These are phyloP conservation scores for Leptopilina myrica DNA, from an alignment of 2,888 invertebrate genomes.

Conservation along the genomic window DNA sequence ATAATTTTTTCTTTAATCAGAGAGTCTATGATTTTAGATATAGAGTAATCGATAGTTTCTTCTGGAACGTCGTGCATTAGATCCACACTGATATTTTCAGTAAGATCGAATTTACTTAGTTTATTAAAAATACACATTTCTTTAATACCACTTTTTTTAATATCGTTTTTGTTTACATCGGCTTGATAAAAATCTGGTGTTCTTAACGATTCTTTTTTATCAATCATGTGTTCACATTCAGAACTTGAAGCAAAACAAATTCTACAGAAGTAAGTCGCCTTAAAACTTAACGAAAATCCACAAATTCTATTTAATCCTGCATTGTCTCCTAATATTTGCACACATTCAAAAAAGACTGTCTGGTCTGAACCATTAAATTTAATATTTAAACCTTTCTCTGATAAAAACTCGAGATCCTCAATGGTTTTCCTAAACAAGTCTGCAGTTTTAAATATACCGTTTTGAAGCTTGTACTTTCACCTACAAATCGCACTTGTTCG, in stretches of 20 bases:
- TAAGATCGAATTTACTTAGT: conserved; percentile 41
- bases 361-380: conserved; percentile 28
- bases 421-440: conserved; percentile 51
- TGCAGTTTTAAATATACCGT: conserved; percentile 50
- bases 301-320: conserved; percentile 44
- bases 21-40: conserved; percentile 9
- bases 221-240: conserved; percentile 50
- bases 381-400: conserved; percentile 48
- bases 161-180: conserved; percentile 45
- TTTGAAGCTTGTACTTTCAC: too few relatives aligned
- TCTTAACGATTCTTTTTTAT: conserved; percentile 48
- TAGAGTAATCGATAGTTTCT: conserved; percentile 23
- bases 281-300: conserved; percentile 49
- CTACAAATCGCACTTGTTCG: too few relatives aligned
- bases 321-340: conserved; percentile 53
- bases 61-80: conserved; percentile 28
- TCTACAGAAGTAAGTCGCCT: conserved; percentile 51
- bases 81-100: conserved; percentile 34
- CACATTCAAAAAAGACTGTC: conserved; percentile 51
- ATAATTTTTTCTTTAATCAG: conserved; percentile 10
- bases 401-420: conserved; percentile 48
- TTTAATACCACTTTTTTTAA: conserved; percentile 50
- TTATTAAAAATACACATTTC: conserved; percentile 39
- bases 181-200: conserved; percentile 51
- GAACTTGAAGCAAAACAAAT: conserved; percentile 48